Base-by-base conservation (phyloP, 2,797 vertebrate genomes). In the Amazona finschi region DNA sequence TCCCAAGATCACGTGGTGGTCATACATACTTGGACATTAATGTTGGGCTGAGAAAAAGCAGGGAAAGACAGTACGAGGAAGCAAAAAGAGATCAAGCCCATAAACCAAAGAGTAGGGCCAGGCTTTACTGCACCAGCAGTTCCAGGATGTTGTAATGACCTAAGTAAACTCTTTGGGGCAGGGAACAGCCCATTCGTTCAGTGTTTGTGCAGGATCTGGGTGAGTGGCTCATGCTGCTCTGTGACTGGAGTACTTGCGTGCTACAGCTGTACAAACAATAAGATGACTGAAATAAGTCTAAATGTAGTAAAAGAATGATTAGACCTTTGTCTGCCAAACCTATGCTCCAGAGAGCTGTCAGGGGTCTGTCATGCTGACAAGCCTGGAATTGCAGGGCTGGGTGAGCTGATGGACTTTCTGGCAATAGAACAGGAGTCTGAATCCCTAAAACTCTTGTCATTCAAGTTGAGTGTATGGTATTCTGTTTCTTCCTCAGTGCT, bases 21-120 rank as follows among this genome's bases (percentile, higher is more conserved):
- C 6, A 11, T 17, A 9, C 2, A 2, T 78, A 20, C 15, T 58
- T 0, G 0, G 58, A 73, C 15, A 0, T 0, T 57, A 43, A 43
- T 10, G 4, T 4, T 70, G 30, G 31, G 19, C 77, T 85, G 47
- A 43, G 72, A 58, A 83, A 53, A 67, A 79, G 15, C 30, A 57
- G 20, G n/a, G 30, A 82, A 74, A 24, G 17, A 9, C 38, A 43
- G 9, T 19, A 50, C 66, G 73, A 88, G 67, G 74, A 87, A 87
- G 47, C 38, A 47, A 85, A 87, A 66, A 11, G 47, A 49, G 74
- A 55, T 85, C 15, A 52, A 66, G 21, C 44, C 8, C 3, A 0
- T 47, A 58, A 76, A 88, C 31, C 71, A 55, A 60, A 61, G 36
- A 53, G 27, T 3, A 6, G n/a, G 53, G 15, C 3, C 1, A 65